Conservation (phyloP, 2,888 invertebrate species). For the Sthenelais limicola region DNA sequence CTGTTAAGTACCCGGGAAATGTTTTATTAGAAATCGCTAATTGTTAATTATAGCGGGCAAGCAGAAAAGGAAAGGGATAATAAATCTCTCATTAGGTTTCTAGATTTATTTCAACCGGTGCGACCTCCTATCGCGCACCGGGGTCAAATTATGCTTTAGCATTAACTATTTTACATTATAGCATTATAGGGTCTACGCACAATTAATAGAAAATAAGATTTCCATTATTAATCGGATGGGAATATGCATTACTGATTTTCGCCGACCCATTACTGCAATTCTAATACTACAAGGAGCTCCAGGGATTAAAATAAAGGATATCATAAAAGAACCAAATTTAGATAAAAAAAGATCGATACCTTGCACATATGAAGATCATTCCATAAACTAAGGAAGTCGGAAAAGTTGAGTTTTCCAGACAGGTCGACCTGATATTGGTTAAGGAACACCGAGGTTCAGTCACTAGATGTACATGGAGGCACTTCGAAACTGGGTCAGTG, state of each 20-base stretch:
- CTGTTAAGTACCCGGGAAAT: slow-evolving; percentile 10
- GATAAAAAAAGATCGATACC: too few species aligned
- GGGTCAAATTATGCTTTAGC: too few species aligned
- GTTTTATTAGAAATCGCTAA: neutral
- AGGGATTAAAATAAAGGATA: too few species aligned
- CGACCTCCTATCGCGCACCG: too few species aligned
- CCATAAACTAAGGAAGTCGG: slow-evolving; percentile 24
- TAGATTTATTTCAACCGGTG: too few species aligned
- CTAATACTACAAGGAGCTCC: too few species aligned
- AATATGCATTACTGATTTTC: too few species aligned
- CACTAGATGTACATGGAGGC: neutral
- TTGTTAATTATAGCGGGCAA: neutral
- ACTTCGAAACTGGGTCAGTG: neutral
- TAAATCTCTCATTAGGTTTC: too few species aligned
- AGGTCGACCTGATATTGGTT: slow-evolving; percentile 24
- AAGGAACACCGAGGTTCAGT: neutral
- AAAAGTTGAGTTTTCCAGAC: slow-evolving; percentile 32
- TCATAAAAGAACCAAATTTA: too few species aligned
- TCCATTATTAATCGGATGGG: neutral
- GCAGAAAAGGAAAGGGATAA: too few species aligned
- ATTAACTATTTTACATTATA: neutral
- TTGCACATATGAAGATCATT: slow-evolving; percentile 20
- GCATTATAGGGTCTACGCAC: neutral
- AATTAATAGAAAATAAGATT: neutral
- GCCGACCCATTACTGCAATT: too few species aligned